Evolutionary conservation across 2,113 vertebrate species (phyloP), one percentile per base, ranked within the genome.

Genomic region (Calyptommatus sinebrachiatus): DNA sequence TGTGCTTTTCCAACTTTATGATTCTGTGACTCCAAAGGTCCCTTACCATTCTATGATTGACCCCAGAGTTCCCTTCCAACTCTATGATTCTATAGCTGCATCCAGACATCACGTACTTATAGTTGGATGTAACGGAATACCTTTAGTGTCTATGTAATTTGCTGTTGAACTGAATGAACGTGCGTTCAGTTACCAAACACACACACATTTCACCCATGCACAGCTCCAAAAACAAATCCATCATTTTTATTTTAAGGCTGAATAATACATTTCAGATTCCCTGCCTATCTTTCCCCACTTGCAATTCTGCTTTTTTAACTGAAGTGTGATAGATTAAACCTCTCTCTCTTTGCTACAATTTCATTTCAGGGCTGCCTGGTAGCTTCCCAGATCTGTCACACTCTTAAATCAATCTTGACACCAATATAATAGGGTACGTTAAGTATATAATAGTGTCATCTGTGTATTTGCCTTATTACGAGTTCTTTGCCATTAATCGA

Each of bases 321-420:
- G 79, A 85, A 87, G 31, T 66, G 82, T 82, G 79, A 62, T 0
- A 80, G 78, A 76, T 74, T 50, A 85, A 57, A 7, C 77, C 85
- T 72, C n/a, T 81, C 0, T 35, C 31, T 62, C 71, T 78, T 76
- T 18, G 81, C 29, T 77, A 67, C 7, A 86, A 53, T 66, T 11
- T 73, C 68, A 77, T 87, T 63, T 83, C 74, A 79, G 50, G 0
- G 20, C n/a, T 45, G 14, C 21, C 48, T 22, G 78, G 80, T 81
- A 83, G n/a, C 41, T 86, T 85, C 86, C 61, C 81, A 71, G 31
- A 65, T 86, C 76, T 89, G 84, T 86, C 78, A 73, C 66, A 18
- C 11, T 3, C 67, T 84, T 83, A 85, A 66, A 83, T 89, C 74
- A 73, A 29, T 46, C 72, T 72, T 84, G 82, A 77, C 31, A 66